Evolutionary conservation across 2,888 invertebrate genomes (phyloP), one percentile per base, ranked within the genome.

Genomic region (Megalurothrips usitatus): DNA sequence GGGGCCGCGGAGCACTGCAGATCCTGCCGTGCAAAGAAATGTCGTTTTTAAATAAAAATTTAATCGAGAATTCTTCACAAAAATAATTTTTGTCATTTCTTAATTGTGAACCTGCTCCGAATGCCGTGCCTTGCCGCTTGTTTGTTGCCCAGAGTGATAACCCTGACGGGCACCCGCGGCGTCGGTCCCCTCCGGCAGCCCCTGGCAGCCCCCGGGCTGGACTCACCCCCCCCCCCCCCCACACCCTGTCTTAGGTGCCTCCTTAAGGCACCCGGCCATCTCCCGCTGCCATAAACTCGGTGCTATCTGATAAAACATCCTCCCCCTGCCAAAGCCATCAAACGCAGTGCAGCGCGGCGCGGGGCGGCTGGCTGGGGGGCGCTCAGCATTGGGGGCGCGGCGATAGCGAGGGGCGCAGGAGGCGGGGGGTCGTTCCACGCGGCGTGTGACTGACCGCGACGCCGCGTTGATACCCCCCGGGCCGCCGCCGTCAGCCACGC

Each of bases 301-400:
- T 26, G 68, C 68, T 75, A 68, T 68, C 68, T 75, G 68, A 75
- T 75, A 75, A 75, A 23, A 26, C 68, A 75, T 26, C 68, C 23
- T 10, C 68, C 23, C 68, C 11, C 68, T 68, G 68, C 68, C 68
- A 68, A 68, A 75, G 68, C 68, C 68, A 75, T 23, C 68, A 75
- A 26, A 8, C 23, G 68, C 23, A 26, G 11, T 26, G 68, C 68
- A 26, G 34, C 68, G 34, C 68, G 23, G 26, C 68, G 14, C n/a
- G 58, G 14, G 19, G 52, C 52, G 6, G 34, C 52, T 9, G 58
- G n/a, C 14, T 6, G 58, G 17, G 14, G 52, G 52, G 52, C 14
- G 52, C 10, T 12, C 14, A 12, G 52, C 52, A 19, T 12, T 12
- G 52, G 52, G 2, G 52, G 52, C 52, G 52, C 52, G 52, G 52